Percentiles rank a stretch among this genome's conserved stretches.
Conservation (phyloP, 2,113 vertebrate genomes). For the Campylomormyrus tamandua region DNA sequence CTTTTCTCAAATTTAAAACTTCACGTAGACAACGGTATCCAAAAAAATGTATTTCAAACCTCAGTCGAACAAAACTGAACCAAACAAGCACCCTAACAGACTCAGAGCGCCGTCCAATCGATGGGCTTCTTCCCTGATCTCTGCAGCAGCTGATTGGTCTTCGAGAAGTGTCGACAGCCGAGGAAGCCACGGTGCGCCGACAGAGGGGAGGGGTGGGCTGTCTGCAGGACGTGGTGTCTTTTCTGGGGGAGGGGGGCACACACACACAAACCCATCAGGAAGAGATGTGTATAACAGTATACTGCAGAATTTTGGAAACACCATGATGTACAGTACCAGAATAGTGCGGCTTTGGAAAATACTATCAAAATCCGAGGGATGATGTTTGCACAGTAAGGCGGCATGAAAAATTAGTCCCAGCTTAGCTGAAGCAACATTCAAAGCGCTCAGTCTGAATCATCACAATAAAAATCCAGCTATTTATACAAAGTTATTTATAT, state of each 20-base stretch:
- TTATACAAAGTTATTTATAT: background rate
- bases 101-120: conserved; percentile 59
- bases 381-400: background rate
- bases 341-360: background rate
- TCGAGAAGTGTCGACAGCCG: conserved; percentile 69
- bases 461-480: background rate
- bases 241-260: conserved; percentile 49
- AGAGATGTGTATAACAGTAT: background rate
- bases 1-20: background rate
- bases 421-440: background rate
- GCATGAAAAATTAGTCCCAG: background rate
- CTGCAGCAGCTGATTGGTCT: conserved; percentile 61
- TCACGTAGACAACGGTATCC: background rate
- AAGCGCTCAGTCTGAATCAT: background rate
- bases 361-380: background rate
- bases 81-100: background rate
- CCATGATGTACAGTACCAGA: background rate
- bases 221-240: conserved; percentile 68
- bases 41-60: background rate
- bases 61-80: background rate
- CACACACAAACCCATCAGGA: background rate
- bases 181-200: conserved; percentile 69
- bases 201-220: conserved; percentile 66
- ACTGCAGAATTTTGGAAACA: background rate
- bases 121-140: conserved; percentile 64